phyloP scores from a whole-genome alignment of 1,140 invertebrate species.

The Hydropsyche tenuis region DNA sequence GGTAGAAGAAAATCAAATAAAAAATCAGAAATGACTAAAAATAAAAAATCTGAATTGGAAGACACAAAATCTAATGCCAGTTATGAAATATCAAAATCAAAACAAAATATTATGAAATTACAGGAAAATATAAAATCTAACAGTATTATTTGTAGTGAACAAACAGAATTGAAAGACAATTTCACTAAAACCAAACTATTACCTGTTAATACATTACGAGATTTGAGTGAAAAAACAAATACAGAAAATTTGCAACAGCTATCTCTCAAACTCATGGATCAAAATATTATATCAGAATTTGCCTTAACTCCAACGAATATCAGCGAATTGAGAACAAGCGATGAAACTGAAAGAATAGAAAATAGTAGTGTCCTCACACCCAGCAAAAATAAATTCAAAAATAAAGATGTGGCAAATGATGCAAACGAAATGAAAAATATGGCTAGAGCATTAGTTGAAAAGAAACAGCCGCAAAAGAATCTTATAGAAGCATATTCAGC shows the following conservation, averaged over 20 bases:
- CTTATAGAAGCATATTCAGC: not conserved
- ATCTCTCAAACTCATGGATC: constrained; percentile 4
- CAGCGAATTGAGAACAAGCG: constrained; percentile 9
- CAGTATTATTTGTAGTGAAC: not conserved
- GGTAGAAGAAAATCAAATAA: not conserved
- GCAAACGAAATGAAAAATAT: constrained; percentile 41
- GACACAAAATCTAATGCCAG: not conserved
- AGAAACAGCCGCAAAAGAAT: constrained; percentile 7
- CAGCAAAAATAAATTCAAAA: not conserved
- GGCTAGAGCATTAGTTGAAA: constrained; percentile 10
- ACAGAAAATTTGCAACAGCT: constrained; percentile 13
- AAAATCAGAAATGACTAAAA: not conserved
- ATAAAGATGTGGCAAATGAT: constrained; percentile 3
- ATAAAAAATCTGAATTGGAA: not conserved
- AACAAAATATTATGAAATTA: not conserved
- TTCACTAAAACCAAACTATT: not conserved
- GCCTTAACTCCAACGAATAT: constrained; percentile 27
- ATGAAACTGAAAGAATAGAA: not conserved
- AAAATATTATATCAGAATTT: constrained; percentile 24
- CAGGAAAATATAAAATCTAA: not conserved
- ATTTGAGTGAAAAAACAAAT: constrained; percentile 13
- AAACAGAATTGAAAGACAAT: no score
- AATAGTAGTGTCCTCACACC: not conserved
- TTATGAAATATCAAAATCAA: constrained; percentile 9
- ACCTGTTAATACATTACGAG: not conserved